Base-by-base conservation (phyloP, 2,797 vertebrate species). In the Margarornis squamiger region DNA sequence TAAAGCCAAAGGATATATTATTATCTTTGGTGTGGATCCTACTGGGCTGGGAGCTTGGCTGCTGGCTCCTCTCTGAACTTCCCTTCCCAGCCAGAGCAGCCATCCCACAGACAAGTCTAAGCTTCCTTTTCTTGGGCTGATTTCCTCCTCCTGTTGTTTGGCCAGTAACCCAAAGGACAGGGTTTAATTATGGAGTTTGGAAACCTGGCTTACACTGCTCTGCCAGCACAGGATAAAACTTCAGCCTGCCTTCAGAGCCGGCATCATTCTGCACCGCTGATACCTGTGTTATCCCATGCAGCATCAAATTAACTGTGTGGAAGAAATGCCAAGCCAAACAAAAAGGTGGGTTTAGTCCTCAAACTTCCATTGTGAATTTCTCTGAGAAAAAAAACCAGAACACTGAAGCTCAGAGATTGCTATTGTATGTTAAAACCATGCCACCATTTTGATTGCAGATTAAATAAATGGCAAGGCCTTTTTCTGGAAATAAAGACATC, bases 21-120 rank as follows among this genome's bases (percentile, higher is more conserved):
- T 97, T 96, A 95, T 94, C 93, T 96, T 95, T 97, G 95, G 96
- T 96, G 94, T 93, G 91, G 91, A 94, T 96, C 95, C 94, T 95
- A 96, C 86, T 92, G 93, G 92, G 95, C 90, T 95, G 95, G 90
- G 91, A 95, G 57, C 86, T 19, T 94, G 95, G 91, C 86, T 92
- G 93, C 93, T 96, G 95, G 96, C 96, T 96, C 80, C 74, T 85
- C 83, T 93, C 95, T 95, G 83, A 93, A 91, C 86, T 94, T 95
- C 74, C 76, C 88, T 95, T 93, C 94, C 93, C 94, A 86, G 95
- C 86, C 95, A 96, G 88, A 90, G 90, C 85, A 96, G 85, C 76
- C 79, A 94, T 91, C 91, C 93, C 95, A 92, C 95, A 96, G 91
- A 92, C 92, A 94, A 85, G 86, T 38, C 77, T 79, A 76, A 92